Evolutionary conservation across 1,140 invertebrate genomes (phyloP).

Genomic region (Cydia strobilella): DNA sequence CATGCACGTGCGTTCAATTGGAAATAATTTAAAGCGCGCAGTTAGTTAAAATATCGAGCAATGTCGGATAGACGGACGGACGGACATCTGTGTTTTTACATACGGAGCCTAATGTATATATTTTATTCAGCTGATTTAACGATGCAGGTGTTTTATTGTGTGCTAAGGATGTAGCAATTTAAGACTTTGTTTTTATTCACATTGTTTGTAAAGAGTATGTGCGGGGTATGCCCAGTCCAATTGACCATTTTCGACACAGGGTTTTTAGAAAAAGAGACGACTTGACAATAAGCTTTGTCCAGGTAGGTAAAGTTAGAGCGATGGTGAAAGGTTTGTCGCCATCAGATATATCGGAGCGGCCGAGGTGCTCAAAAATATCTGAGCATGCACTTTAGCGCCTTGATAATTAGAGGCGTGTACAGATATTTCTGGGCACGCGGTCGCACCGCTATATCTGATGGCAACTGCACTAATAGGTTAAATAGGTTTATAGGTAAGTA

Average conservation of each 20-base stretch:
- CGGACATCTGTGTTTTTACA: constrained; percentile 38
- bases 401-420: too few species aligned
- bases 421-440: too few species aligned
- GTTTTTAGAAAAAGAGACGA: constrained; percentile 3
- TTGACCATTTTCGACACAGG: not conserved
- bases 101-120: constrained; percentile 15
- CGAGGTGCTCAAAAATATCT: too few species aligned
- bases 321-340: too few species aligned
- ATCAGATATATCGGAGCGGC: too few species aligned
- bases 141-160: constrained; percentile 27
- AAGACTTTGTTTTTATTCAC: constrained; percentile 3
- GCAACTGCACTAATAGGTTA: too few species aligned
- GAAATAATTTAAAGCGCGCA: constrained; percentile 47
- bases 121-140: constrained; percentile 21
- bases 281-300: not conserved
- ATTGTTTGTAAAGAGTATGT: constrained; percentile 14
- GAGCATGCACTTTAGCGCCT: too few species aligned
- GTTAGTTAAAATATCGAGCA: constrained; percentile 48
- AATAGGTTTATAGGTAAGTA: too few species aligned
- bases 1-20: constrained; percentile 41
- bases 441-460: too few species aligned
- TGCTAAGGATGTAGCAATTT: constrained; percentile 13
- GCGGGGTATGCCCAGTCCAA: constrained; percentile 1
- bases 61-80: constrained; percentile 41
- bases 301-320: too few species aligned